A percentile compares a stretch with the other conserved stretches of the same genome.
phyloP scores from a whole-genome alignment of 2,888 invertebrate species.

The Tuta absoluta region DNA sequence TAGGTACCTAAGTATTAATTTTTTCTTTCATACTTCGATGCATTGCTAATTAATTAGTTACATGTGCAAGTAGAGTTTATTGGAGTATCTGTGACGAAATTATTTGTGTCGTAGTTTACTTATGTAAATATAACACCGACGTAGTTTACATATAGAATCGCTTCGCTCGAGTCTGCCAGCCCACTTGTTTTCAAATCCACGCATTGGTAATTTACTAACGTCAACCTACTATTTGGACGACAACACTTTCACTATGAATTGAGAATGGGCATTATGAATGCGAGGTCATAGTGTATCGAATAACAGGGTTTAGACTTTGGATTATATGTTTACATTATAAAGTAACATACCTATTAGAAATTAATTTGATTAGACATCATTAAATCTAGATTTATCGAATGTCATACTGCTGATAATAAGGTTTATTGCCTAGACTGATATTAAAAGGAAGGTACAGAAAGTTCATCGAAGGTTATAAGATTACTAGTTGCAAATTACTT shows the following conservation, averaged over 20 bases:
- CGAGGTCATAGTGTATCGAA: slow-evolving; percentile 24
- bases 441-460: background rate
- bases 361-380: background rate
- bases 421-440: background rate
- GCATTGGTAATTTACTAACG: slow-evolving; percentile 19
- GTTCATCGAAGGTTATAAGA: background rate
- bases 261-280: background rate
- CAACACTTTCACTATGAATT: slow-evolving; percentile 24
- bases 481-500: background rate
- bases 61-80: background rate
- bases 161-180: background rate
- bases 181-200: slow-evolving; percentile 23
- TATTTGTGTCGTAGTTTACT: background rate
- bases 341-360: background rate
- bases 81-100: background rate
- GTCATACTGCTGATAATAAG: background rate
- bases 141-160: background rate
- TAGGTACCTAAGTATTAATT: no score
- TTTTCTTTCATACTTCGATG: no score
- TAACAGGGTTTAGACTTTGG: slow-evolving; percentile 21
- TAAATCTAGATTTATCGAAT: background rate
- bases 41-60: no score
- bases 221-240: background rate
- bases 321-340: slow-evolving; percentile 18
- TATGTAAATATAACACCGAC: slow-evolving; percentile 11